These are phyloP conservation scores for Hydropotes inermis DNA, from an alignment of 2,113 vertebrate species.

Conservation along the genomic window DNA sequence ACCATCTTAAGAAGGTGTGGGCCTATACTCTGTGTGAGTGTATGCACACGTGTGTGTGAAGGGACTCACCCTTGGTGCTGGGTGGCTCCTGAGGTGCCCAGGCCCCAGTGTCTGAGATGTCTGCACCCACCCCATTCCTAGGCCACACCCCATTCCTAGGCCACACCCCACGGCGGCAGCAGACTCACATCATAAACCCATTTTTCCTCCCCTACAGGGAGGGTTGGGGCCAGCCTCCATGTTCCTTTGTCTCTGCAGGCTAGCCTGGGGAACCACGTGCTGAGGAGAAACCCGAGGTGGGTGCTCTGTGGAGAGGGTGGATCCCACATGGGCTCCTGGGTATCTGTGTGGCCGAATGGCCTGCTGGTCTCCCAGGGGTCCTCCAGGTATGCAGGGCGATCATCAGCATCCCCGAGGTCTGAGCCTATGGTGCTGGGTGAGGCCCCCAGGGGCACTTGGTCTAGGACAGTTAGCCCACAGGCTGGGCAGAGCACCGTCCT, in stretches of 20 bases:
- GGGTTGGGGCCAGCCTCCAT: neutral
- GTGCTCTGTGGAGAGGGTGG: rapidly evolving
- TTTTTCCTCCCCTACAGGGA: neutral
- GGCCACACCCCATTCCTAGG: neutral
- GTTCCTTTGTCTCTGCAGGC: no score
- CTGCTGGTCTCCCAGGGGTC: neutral
- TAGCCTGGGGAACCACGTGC: rapidly evolving
- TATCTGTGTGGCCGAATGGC: neutral
- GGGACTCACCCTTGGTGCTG: rapidly evolving
- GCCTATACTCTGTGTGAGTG: no score
- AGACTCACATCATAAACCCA: rapidly evolving
- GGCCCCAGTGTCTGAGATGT: no score
- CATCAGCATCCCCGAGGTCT: rapidly evolving
- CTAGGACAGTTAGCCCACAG: neutral
- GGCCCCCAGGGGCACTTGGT: neutral
- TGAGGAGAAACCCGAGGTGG: rapidly evolving
- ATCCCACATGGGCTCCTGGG: rapidly evolving
- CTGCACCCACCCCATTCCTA: rapidly evolving
- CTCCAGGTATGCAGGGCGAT: neutral
- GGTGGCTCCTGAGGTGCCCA: neutral
- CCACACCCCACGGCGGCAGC: neutral
- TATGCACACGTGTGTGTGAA: rapidly evolving
- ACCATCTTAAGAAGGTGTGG: rapidly evolving
- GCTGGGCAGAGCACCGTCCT: rapidly evolving
- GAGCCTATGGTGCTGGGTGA: neutral